A percentile compares a stretch with the other conserved stretches of the same genome.
These are phyloP conservation scores for cat (Felis catus) DNA, from an alignment of 2,113 vertebrate species.

Conservation along the genomic window DNA sequence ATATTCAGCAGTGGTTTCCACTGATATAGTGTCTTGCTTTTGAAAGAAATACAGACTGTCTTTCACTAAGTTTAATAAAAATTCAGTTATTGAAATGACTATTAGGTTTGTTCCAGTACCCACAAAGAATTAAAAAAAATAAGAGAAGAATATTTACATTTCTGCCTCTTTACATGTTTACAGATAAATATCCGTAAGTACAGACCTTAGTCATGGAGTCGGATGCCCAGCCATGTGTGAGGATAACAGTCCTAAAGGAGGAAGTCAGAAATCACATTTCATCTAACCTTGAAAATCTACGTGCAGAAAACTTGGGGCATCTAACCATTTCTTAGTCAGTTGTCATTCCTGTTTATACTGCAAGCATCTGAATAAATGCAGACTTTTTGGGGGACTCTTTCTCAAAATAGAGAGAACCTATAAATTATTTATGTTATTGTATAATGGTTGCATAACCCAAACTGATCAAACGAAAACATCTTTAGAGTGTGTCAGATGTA, in stretches of 20 bases:
- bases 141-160: background rate
- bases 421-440: conserved; percentile 73
- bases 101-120: background rate
- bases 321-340: background rate
- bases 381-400: conserved; percentile 35
- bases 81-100: background rate
- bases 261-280: conserved; percentile 43
- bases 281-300: background rate
- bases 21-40: background rate
- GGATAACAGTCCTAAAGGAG: background rate
- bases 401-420: conserved; percentile 52
- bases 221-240: background rate
- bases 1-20: background rate
- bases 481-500: conserved; percentile 15
- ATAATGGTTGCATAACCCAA: conserved; percentile 55
- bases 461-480: conserved; percentile 56
- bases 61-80: conserved; percentile 58
- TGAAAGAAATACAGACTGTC: background rate
- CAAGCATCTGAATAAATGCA: background rate
- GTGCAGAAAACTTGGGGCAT: background rate
- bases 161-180: background rate
- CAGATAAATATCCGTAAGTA: background rate
- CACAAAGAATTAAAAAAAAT: background rate
- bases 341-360: background rate
- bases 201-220: background rate